phyloP scores from a whole-genome alignment of 2,797 vertebrate species.

The Zenarchopterus dispar region DNA sequence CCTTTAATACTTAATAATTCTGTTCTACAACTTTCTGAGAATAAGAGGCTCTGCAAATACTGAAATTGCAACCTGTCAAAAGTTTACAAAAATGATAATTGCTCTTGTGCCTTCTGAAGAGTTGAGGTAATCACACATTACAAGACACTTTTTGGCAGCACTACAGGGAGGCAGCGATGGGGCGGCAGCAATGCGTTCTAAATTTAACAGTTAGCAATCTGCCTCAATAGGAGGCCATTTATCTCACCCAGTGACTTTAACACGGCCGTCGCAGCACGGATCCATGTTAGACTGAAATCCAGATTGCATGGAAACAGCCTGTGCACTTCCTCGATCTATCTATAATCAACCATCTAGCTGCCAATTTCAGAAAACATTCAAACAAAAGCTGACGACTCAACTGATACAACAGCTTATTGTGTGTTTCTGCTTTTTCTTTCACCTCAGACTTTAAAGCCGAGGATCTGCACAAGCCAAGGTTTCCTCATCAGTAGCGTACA shows the following conservation, averaged over 20 bases:
- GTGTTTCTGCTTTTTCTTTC: conserved; percentile 38
- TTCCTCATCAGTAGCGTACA: conserved; percentile 42
- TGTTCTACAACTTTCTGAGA: too few relatives aligned
- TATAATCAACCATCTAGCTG: conserved; percentile 32
- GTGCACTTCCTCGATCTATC: conserved; percentile 42
- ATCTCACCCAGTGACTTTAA: conserved; percentile 46
- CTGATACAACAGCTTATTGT: conserved; percentile 41
- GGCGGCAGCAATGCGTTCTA: conserved; percentile 43
- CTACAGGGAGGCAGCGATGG: conserved; percentile 24
- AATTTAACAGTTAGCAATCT: conserved; percentile 53
- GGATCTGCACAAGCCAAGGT: conserved; percentile 13
- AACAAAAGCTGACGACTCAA: conserved; percentile 37
- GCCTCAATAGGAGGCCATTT: conserved; percentile 53
- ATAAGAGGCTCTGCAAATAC: not conserved
- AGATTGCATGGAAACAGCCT: conserved; percentile 40
- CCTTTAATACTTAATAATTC: not conserved
- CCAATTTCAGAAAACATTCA: conserved; percentile 43
- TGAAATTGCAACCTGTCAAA: too few relatives aligned
- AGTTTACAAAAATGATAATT: too few relatives aligned
- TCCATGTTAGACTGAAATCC: conserved; percentile 46
- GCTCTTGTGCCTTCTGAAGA: conserved; percentile 9
- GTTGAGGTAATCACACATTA: conserved; percentile 36
- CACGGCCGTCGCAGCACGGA: conserved; percentile 36
- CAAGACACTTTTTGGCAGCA: conserved; percentile 29
- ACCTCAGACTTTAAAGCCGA: conserved; percentile 47